These are phyloP conservation scores for Mantis religiosa DNA, from an alignment of 2,888 invertebrate species.

Conservation along the genomic window DNA sequence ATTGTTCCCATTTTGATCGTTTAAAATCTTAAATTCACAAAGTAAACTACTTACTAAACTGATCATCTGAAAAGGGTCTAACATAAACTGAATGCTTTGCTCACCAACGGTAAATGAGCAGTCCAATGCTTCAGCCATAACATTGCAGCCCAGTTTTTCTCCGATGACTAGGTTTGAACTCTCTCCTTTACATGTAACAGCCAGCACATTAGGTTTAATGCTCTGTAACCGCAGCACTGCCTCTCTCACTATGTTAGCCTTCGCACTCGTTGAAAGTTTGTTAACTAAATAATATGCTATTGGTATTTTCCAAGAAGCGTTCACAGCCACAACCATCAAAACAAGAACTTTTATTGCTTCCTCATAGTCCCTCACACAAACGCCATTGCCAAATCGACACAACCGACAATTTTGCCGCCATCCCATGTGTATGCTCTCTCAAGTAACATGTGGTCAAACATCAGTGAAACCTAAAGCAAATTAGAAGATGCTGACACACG, in stretches of 20 bases:
- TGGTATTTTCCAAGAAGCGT: neutral
- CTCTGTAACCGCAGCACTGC: neutral
- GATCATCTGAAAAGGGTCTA: neutral
- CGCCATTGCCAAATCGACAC: neutral
- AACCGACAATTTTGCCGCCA: neutral
- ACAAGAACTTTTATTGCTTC: neutral
- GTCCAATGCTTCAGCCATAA: neutral
- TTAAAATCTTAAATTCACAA: neutral
- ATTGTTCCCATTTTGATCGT: neutral
- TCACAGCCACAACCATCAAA: neutral
- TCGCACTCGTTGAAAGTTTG: neutral
- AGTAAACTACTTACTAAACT: neutral
- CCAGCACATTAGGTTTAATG: neutral
- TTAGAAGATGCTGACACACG: neutral
- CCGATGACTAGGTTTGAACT: neutral
- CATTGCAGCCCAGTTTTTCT: neutral
- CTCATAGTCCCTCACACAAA: neutral
- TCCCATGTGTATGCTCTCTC: neutral
- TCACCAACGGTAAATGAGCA: neutral
- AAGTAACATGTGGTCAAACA: neutral
- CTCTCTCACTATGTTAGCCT: neutral
- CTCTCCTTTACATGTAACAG: too few species aligned
- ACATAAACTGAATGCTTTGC: neutral
- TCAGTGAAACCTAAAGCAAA: neutral
- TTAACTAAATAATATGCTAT: neutral